These are phyloP conservation scores for Athalia cordata DNA, from an alignment of 2,888 invertebrate species.

Conservation along the genomic window DNA sequence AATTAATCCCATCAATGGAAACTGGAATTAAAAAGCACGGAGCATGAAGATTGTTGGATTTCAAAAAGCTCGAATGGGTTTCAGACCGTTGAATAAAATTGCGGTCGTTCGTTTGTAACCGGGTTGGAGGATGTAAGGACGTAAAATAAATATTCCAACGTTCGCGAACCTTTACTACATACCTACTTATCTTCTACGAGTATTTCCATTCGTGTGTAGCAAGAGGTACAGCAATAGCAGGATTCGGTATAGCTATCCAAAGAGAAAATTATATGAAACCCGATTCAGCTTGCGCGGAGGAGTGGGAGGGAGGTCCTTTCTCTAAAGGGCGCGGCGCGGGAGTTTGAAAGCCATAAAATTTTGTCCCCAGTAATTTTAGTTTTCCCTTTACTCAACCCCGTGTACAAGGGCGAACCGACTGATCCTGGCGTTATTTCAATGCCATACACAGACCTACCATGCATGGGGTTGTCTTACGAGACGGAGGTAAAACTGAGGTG, in stretches of 20 bases:
- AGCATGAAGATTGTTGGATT: no score
- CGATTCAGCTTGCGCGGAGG: background rate
- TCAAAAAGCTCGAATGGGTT: no score
- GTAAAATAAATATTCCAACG: background rate
- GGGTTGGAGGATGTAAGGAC: slow-evolving; percentile 26
- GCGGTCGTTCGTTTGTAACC: background rate
- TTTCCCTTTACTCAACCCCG: background rate
- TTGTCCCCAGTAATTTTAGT: slow-evolving; percentile 31
- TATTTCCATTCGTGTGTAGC: no score
- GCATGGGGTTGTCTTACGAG: slow-evolving; percentile 1
- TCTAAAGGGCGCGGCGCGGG: slow-evolving; percentile 3
- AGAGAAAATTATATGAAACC: slow-evolving; percentile 22
- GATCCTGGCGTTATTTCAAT: slow-evolving; percentile 31
- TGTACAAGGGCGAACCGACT: background rate
- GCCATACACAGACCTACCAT: background rate
- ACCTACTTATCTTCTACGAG: no score
- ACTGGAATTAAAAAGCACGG: no score
- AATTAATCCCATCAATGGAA: slow-evolving; percentile 4
- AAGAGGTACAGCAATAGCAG: no score
- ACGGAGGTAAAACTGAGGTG: slow-evolving; percentile 14
- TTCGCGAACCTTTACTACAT: background rate
- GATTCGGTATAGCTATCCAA: background rate
- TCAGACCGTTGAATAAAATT: no score
- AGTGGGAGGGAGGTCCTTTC: background rate
- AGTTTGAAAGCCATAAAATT: slow-evolving; percentile 22